Base-by-base conservation (phyloP, 2,888 invertebrate species). In the Melanophora roralis region DNA sequence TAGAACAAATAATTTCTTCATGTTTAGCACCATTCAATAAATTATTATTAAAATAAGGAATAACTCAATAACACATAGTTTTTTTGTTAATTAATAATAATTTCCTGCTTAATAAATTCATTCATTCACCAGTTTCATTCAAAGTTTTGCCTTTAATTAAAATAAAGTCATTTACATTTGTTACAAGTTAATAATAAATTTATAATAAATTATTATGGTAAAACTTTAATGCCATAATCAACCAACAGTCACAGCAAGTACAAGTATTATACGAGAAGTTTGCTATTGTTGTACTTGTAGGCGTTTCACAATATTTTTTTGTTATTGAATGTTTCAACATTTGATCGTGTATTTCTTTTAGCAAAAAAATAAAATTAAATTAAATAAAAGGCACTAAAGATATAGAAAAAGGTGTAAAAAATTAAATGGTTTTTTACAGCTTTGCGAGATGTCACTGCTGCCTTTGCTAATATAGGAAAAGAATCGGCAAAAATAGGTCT, bases 101-200 rank as follows among this genome's bases (percentile, higher is more conserved):
- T 9, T 43, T 59, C 45, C 55, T 36, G 55, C 40, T 14, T 9
- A 34, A 59, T 34, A 38, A 11, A 16, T 14, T 21, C 14, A 12
- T 57, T 49, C 51, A 45, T 75, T 62, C 62, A 77, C 36, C 69
- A 23, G 12, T 4, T 43, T 74, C 59, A 74, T 74, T 67, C 68
- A 76, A 34, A 43, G 34, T 34, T 23, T 60, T 53, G 60, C 45
- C 5, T 38, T 59, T 51, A 51, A 51, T 59, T 67, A 51, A 60
- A 74, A 67, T 74, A 59, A 67, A 67, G 5, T 67, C 21, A 27
- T 60, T 59, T 69, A 27, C 11, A 62, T 72, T 71, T 72, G 55
- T 78, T 60, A 60, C 59, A 78, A 60, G 34, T 72, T 55, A 72
- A 64, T 76, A 80, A 80, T 76, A 80, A 72, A 80, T 80, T 72